A percentile compares a stretch with the other conserved stretches of the same genome.
Conservation (phyloP, 2,888 invertebrate species). For the Leptinotarsa juncta region DNA sequence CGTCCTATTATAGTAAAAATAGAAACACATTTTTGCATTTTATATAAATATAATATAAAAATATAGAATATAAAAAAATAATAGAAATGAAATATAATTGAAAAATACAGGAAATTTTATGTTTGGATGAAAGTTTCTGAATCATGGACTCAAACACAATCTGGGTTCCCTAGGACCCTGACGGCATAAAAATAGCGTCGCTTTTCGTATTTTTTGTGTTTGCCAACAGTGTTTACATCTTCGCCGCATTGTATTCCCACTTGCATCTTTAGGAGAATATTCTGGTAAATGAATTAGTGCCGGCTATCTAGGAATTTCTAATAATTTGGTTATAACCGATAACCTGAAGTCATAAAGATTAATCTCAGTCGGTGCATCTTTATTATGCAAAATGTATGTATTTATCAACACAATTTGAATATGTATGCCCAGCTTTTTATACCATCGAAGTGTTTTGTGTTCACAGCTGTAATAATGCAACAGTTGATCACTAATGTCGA, state of each 20-base stretch:
- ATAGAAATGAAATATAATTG: neutral
- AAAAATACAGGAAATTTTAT: neutral
- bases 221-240: constrained; percentile 27
- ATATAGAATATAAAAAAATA: neutral
- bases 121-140: constrained; percentile 21
- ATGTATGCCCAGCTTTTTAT: too few species aligned
- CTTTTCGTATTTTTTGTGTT: constrained; percentile 16
- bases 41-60: too few species aligned
- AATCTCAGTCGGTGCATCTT: constrained; percentile 30
- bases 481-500: constrained; percentile 40
- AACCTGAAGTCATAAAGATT: constrained; percentile 40
- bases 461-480: too few species aligned
- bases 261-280: constrained; percentile 39
- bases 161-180: constrained; percentile 1
- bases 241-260: constrained; percentile 30
- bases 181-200: constrained; percentile 33
- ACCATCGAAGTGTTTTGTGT: too few species aligned
- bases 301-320: constrained; percentile 32
- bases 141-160: constrained; percentile 29
- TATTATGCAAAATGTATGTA: constrained; percentile 39
- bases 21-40: too few species aligned
- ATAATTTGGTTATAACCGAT: too few species aligned
- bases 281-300: constrained; percentile 35
- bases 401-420: constrained; percentile 43
- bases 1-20: too few species aligned